A percentile compares a stretch with the other conserved stretches of the same genome.
Evolutionary conservation across 2,113 vertebrate species (phyloP).

Genomic region (Osmerus eperlanus): DNA sequence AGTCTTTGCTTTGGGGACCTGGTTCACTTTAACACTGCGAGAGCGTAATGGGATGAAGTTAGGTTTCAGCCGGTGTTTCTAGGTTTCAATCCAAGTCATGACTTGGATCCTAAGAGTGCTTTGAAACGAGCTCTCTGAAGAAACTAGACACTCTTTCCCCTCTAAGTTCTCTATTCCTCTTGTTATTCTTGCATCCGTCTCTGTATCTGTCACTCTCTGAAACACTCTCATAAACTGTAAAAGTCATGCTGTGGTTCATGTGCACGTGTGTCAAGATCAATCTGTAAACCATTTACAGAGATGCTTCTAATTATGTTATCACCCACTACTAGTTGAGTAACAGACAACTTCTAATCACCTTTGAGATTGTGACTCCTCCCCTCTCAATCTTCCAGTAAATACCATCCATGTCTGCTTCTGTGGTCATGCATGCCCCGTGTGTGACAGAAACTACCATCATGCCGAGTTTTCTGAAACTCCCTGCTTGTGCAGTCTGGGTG

Average conservation of each 20-base stretch:
- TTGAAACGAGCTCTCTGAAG: background rate
- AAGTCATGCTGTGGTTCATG: background rate
- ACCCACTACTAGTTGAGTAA: conserved; percentile 10
- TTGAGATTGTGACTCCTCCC: conserved; percentile 16
- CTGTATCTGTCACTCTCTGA: no score
- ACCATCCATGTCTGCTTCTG: conserved; percentile 34
- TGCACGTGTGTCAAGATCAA: background rate
- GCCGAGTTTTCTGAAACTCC: conserved; percentile 34
- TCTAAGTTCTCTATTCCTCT: background rate
- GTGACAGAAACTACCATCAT: conserved; percentile 6
- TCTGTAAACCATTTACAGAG: background rate
- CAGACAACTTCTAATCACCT: conserved; percentile 49
- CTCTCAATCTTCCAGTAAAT: background rate
- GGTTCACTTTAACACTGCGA: background rate
- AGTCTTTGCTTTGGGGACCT: conserved; percentile 13
- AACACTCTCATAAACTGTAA: background rate
- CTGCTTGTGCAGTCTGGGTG: conserved; percentile 32
- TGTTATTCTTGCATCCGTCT: no score
- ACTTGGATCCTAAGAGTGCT: background rate
- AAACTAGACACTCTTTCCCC: background rate
- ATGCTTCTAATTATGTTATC: conserved; percentile 12
- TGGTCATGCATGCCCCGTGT: conserved; percentile 32
- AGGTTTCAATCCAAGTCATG: background rate
- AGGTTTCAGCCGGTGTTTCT: background rate
- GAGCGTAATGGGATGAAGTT: background rate